Evolutionary conservation across 2,113 vertebrate genomes (phyloP).

Genomic region (Phrynocephalus versicolor): DNA sequence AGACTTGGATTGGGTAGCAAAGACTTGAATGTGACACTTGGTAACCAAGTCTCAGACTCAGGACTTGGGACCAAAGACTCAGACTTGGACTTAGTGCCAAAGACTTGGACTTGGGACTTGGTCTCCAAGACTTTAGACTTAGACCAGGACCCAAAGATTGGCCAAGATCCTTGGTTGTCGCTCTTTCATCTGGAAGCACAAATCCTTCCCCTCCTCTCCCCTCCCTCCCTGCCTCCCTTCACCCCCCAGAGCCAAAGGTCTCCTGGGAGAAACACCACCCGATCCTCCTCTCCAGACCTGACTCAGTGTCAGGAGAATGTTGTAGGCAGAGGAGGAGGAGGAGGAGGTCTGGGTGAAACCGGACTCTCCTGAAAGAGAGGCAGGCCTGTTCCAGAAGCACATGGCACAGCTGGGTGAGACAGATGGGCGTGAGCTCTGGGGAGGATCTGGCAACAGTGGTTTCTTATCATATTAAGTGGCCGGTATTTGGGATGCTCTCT

Average conservation of each 20-base stretch:
- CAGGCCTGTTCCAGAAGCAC: not conserved
- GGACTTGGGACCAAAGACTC: too few relatives aligned
- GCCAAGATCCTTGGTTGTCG: too few relatives aligned
- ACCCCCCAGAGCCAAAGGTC: not conserved
- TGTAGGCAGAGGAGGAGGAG: slow-evolving; percentile 4
- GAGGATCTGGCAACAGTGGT: too few relatives aligned
- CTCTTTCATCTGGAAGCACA: not conserved
- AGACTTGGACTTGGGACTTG: too few relatives aligned
- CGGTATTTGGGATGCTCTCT: not conserved
- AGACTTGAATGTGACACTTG: too few relatives aligned
- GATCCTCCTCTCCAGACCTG: not conserved
- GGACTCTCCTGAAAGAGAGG: not conserved
- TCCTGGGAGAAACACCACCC: not conserved
- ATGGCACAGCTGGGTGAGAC: not conserved
- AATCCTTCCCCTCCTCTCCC: not conserved
- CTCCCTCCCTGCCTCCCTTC: too few relatives aligned
- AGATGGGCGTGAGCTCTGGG: not conserved
- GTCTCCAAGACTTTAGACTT: too few relatives aligned
- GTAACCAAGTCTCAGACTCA: too few relatives aligned
- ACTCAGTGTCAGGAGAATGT: not conserved
- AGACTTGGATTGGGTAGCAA: too few relatives aligned
- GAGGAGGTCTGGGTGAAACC: slow-evolving; percentile 13
- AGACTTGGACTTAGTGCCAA: too few relatives aligned
- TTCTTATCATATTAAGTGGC: not conserved
- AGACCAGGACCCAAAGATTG: too few relatives aligned